Evolutionary conservation across 2,113 vertebrate genomes (phyloP).

Genomic region (Saccopteryx leptura): DNA sequence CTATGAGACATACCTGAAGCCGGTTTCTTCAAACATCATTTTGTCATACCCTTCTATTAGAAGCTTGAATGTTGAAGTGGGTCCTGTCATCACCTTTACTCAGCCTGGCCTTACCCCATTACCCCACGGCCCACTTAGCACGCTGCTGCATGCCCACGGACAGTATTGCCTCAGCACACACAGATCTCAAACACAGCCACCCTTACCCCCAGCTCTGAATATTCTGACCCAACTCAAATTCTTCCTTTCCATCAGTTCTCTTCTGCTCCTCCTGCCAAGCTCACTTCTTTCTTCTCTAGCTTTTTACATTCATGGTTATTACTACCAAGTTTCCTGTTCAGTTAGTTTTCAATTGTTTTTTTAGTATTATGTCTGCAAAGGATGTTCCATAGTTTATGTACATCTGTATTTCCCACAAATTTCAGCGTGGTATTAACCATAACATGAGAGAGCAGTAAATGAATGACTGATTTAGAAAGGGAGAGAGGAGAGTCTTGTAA

Average conservation of each 20-base stretch:
- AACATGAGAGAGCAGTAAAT: not conserved
- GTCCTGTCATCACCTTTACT: not conserved
- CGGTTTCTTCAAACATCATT: not conserved
- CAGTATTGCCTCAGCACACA: not conserved
- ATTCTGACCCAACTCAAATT: not conserved
- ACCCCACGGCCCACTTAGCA: not conserved
- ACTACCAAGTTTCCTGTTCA: not conserved
- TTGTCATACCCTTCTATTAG: not conserved
- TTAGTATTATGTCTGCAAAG: not conserved
- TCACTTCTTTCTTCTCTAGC: not conserved
- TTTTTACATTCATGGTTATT: not conserved
- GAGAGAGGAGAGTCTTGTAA: not conserved
- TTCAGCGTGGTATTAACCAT: not conserved
- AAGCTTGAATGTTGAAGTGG: not conserved
- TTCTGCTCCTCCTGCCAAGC: not conserved
- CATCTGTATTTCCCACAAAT: not conserved
- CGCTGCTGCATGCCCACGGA: not conserved
- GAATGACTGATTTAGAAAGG: not conserved
- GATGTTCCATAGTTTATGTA: not conserved
- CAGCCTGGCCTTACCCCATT: not conserved
- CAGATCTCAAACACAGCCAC: not conserved
- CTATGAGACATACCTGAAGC: not conserved
- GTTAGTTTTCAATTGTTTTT: slow-evolving; percentile 23
- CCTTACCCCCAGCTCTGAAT: not conserved
- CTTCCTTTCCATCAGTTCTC: not conserved